Conservation (phyloP, 2,113 vertebrate species). For the Hydrochoerus hydrochaeris region DNA sequence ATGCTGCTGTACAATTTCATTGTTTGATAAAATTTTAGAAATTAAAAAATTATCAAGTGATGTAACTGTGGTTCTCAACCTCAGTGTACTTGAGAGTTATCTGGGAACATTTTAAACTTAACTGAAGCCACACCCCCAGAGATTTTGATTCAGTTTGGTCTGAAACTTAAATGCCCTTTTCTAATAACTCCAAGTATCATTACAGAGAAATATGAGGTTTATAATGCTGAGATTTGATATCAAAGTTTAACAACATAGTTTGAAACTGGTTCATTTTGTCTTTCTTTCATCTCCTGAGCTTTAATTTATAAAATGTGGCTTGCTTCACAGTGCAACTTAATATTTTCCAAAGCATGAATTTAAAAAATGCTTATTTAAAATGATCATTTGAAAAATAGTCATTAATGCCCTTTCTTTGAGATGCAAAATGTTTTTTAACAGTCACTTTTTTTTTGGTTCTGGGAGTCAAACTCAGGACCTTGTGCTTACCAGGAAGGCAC, state of each 20-base stretch:
- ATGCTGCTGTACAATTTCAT: background rate
- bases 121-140: background rate
- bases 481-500: too few species aligned
- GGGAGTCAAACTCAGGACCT: too few species aligned
- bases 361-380: slow-evolving; percentile 8
- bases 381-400: background rate
- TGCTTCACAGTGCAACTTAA: background rate
- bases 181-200: background rate
- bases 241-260: background rate
- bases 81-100: background rate
- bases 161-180: background rate
- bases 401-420: background rate
- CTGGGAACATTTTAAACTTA: slow-evolving; percentile 43
- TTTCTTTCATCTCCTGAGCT: slow-evolving; percentile 36
- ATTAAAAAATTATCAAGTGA: slow-evolving; percentile 3
- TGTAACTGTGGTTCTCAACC: background rate
- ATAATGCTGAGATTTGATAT: background rate
- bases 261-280: background rate
- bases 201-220: background rate
- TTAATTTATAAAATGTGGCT: slow-evolving; percentile 58
- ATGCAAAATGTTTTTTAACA: background rate
- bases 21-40: slow-evolving; percentile 33
- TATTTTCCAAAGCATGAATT: too few species aligned
- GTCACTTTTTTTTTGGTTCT: background rate
- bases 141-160: background rate